Percentiles rank a stretch among this genome's conserved stretches.
Conservation (phyloP, 2,113 vertebrate genomes). For the Sigmodon hispidus region DNA sequence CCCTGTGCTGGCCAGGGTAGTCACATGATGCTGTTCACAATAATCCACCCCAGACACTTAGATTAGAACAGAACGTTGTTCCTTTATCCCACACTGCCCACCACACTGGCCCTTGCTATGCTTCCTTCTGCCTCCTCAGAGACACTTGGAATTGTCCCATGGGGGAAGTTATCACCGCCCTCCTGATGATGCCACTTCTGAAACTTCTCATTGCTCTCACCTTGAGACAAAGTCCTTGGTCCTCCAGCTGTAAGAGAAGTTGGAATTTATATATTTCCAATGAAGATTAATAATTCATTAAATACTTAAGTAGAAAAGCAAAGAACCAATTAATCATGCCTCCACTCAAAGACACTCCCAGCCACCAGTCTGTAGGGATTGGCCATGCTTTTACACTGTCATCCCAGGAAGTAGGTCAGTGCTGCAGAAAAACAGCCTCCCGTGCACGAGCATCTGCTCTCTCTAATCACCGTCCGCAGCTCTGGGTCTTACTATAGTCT, state of each 20-base stretch:
- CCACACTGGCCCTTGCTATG: neutral
- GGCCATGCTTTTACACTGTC: neutral
- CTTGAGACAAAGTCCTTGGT: neutral
- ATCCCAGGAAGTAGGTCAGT: neutral
- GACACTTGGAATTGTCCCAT: neutral
- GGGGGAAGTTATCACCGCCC: too few relatives aligned
- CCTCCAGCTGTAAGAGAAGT: neutral
- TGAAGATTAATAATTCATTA: neutral
- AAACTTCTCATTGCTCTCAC: neutral
- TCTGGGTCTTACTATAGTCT: neutral
- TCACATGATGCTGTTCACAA: neutral
- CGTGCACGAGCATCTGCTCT: neutral
- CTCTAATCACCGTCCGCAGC: neutral
- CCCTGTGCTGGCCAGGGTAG: neutral
- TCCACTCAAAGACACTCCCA: neutral
- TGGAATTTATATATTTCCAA: neutral
- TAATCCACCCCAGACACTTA: neutral
- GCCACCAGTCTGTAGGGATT: neutral
- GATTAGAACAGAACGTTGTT: too few relatives aligned
- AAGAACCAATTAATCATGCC: neutral
- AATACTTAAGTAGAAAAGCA: constrained; percentile 5
- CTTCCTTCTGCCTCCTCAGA: neutral
- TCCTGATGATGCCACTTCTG: too few relatives aligned
- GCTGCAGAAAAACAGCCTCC: neutral
- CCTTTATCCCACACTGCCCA: neutral